phyloP scores from a whole-genome alignment of 2,888 invertebrate genomes.

The Ariolimax columbianus region DNA sequence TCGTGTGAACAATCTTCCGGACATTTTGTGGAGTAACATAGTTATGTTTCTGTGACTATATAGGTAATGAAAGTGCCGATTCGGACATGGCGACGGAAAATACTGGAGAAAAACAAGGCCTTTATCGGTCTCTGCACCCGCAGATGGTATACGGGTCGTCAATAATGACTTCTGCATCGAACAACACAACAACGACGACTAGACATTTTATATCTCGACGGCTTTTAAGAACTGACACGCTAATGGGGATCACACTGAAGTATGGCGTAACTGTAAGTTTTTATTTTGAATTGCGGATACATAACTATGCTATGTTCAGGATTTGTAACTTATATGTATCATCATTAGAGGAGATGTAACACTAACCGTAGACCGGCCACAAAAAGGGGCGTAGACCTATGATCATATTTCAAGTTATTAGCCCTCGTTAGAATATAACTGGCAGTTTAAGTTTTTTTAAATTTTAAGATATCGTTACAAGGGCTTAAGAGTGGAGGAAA shows the following conservation, averaged over 20 bases:
- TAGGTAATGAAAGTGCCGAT: not conserved
- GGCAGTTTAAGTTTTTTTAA: no score
- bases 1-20: not conserved
- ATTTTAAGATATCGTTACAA: no score
- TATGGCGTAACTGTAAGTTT: conserved; percentile 47
- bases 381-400: no score
- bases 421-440: no score
- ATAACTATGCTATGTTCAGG: no score
- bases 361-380: no score
- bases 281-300: no score
- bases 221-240: conserved; percentile 35
- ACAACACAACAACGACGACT: conserved; percentile 19
- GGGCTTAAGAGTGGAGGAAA: no score
- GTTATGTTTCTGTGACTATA: not conserved
- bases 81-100: conserved; percentile 22
- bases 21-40: not conserved
- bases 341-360: no score
- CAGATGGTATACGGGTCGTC: conserved; percentile 42
- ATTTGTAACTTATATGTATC: no score
- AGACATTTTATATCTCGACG: conserved; percentile 26
- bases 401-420: no score
- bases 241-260: conserved; percentile 45
- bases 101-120: conserved; percentile 37
- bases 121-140: conserved; percentile 20
- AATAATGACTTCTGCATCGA: not conserved